These are phyloP conservation scores for Galagoides demidoff DNA, from an alignment of 2,797 vertebrate species.

Conservation along the genomic window DNA sequence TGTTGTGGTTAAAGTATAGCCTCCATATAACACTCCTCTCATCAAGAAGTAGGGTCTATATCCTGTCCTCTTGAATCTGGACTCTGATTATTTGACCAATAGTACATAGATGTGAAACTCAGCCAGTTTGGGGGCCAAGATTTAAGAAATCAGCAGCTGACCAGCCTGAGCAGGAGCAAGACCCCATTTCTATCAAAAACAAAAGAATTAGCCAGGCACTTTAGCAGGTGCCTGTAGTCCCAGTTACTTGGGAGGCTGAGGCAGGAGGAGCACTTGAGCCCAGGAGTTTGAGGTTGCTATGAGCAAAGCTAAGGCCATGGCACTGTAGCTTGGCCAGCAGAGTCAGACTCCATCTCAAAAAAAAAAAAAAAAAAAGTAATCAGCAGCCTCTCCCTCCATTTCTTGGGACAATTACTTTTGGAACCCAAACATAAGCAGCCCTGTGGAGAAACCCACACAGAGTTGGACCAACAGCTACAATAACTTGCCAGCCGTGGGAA, in stretches of 20 bases:
- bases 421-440: neutral
- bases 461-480: no score
- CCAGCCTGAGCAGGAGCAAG: no score
- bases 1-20: neutral
- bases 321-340: no score
- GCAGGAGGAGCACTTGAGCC: no score
- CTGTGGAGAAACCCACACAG: neutral
- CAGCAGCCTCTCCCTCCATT: neutral
- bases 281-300: no score
- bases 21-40: neutral
- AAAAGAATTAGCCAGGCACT: no score
- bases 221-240: no score
- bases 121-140: neutral
- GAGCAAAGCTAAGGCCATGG: no score
- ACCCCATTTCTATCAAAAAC: no score
- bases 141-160: neutral
- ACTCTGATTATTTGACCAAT: neutral
- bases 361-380: neutral
- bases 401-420: neutral
- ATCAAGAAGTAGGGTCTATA: neutral
- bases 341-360: no score
- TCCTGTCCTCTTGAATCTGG: neutral
- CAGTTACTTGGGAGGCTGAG: no score
- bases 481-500: neutral
- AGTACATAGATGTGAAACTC: neutral